A percentile compares a stretch with the other conserved stretches of the same genome.
Conservation (phyloP, 2,113 vertebrate species). For the Callospermophilus lateralis region DNA sequence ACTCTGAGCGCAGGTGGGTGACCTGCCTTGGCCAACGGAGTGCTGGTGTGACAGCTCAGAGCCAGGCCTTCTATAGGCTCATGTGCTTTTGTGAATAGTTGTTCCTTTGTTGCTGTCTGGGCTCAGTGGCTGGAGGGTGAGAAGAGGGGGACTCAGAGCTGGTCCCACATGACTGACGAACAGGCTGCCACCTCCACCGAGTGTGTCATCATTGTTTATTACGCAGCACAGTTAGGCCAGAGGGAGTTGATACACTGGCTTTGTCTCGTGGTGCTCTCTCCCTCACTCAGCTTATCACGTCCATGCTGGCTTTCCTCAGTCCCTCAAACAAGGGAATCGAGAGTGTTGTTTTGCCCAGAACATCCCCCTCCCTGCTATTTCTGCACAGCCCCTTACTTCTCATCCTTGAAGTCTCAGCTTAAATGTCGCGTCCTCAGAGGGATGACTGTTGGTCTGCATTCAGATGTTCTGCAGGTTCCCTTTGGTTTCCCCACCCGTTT, state of each 20-base stretch:
- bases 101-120: neutral
- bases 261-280: neutral
- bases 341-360: neutral
- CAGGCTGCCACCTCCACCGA: accelerated
- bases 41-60: neutral
- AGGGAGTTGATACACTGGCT: neutral
- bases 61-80: accelerated
- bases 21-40: neutral
- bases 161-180: neutral
- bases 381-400: neutral
- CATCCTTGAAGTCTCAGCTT: neutral
- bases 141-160: neutral
- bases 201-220: neutral
- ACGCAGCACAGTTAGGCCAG: accelerated
- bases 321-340: neutral
- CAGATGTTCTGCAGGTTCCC: neutral
- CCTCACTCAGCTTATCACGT: neutral
- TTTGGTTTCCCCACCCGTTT: neutral
- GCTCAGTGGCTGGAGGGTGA: neutral
- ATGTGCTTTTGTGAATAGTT: neutral
- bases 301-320: neutral
- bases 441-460: neutral
- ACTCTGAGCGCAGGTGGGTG: neutral
- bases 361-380: neutral
- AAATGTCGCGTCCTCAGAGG: neutral